These are phyloP conservation scores for Bhutanitis thaidina DNA, from an alignment of 2,888 invertebrate species.

Conservation along the genomic window DNA sequence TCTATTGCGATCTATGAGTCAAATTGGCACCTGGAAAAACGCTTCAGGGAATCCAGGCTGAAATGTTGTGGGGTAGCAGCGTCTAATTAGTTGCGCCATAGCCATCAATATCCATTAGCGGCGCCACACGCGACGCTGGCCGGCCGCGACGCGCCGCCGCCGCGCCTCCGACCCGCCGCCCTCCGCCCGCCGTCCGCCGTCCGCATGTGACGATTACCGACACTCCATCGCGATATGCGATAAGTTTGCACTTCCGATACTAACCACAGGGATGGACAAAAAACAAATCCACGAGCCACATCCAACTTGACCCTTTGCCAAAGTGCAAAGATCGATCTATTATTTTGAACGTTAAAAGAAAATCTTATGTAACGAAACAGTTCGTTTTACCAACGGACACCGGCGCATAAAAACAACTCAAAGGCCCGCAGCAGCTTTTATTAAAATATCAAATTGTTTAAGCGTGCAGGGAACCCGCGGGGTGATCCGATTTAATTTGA, in stretches of 20 bases:
- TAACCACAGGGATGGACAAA: conserved; percentile 1
- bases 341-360: neutral
- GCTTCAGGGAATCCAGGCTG: conserved; percentile 39
- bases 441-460: conserved; percentile 57
- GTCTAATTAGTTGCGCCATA: conserved; percentile 71
- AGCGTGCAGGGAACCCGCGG: conserved; percentile 54
- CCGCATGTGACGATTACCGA: conserved; percentile 49
- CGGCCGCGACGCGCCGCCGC: conserved; percentile 31
- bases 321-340: conserved; percentile 14
- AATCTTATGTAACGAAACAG: neutral
- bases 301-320: conserved; percentile 5
- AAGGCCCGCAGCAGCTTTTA: conserved; percentile 48
- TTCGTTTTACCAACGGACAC: conserved; percentile 22
- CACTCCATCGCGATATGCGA: conserved; percentile 48
- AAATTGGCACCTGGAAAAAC: conserved; percentile 41
- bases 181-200: conserved; percentile 28
- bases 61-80: conserved; percentile 41
- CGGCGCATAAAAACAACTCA: conserved; percentile 28
- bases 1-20: conserved; percentile 13
- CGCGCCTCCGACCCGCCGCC: conserved; percentile 26
- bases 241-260: conserved; percentile 61
- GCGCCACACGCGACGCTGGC: conserved; percentile 71
- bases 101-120: conserved; percentile 78
- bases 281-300: conserved; percentile 5
- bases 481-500: conserved; percentile 63